Evolutionary conservation across 1,140 invertebrate genomes (phyloP).

Genomic region (Micrasema minimum): DNA sequence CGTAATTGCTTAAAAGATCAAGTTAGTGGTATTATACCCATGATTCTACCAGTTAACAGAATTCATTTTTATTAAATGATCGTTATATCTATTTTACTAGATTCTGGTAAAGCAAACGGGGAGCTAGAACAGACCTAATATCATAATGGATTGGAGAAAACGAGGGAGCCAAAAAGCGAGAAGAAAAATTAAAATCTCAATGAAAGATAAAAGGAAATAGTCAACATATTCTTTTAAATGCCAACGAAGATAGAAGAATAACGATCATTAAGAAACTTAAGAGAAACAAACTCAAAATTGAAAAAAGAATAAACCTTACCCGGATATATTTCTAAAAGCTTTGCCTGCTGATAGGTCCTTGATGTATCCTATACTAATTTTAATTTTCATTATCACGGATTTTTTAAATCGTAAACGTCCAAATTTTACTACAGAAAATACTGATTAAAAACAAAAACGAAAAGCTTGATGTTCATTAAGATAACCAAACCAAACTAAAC

Average conservation of each 20-base stretch:
- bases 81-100: too few relatives aligned
- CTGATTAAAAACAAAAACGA: too few relatives aligned
- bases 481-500: too few relatives aligned
- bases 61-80: too few relatives aligned
- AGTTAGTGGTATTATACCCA: too few relatives aligned
- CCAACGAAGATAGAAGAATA: constrained; percentile 84
- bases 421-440: too few relatives aligned
- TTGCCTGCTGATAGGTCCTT: constrained; percentile 84
- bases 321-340: constrained; percentile 81
- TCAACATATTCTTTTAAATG: constrained; percentile 73
- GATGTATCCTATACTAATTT: constrained; percentile 78
- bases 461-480: too few relatives aligned
- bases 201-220: constrained; percentile 71
- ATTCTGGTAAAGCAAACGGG: too few relatives aligned
- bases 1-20: too few relatives aligned
- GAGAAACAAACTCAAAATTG: constrained; percentile 87
- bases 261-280: constrained; percentile 79
- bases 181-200: constrained; percentile 66
- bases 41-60: too few relatives aligned
- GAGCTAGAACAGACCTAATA: constrained; percentile 27
- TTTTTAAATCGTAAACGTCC: too few relatives aligned
- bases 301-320: constrained; percentile 82
- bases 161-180: constrained; percentile 60
- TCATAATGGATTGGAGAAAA: constrained; percentile 56
- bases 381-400: too few relatives aligned